Evolutionary conservation across 2,113 vertebrate species (phyloP), one percentile per base, ranked within the genome.

Genomic region (Chloropsis hardwickii): DNA sequence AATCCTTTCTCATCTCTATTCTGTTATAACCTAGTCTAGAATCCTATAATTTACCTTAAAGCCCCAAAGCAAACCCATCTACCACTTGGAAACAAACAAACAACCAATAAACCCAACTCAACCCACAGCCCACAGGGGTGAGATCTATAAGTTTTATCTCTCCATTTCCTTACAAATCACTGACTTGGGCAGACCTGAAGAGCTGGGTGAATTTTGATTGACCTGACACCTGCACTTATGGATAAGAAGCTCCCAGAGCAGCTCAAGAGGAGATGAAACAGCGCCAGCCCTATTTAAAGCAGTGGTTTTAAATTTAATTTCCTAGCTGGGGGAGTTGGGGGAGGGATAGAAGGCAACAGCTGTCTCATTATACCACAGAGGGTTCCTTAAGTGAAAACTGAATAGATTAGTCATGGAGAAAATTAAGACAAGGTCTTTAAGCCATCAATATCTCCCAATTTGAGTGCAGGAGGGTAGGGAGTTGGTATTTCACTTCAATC

Each of bases 391-490:
- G 93, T 95, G 94, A 95, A 96, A 91, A 88, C 48, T 91, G 88
- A 95, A 94, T 95, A 95, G 94, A 95, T 97, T 96, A 95, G 94
- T 96, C 95, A 95, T 92, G 95, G 95, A 96, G 94, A 92, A 96
- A 96, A 97, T 95, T 95, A 96, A 95, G 94, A 90, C 84, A 84
- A 88, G 94, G 94, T 95, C 94, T 94, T 97, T 96, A 96, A 96
- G 91, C 87, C 92, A 96, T 96, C 95, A 96, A 42, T 94, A 96
- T 91, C 80, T 95, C 92, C 90, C 64, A 3, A 81, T 93, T 77
- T 86, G 72, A 95, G 92, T 94, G 86, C 92, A 78, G 64, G 76
- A 80, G 92, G 54, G 51, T 66, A 86, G 37, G 16, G 92, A 88
- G 93, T 53, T 54, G 45, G 48, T 81, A 67, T 95, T 95, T 94